Base-by-base conservation (phyloP, 2,113 vertebrate genomes). In the Eurypyga helias region DNA sequence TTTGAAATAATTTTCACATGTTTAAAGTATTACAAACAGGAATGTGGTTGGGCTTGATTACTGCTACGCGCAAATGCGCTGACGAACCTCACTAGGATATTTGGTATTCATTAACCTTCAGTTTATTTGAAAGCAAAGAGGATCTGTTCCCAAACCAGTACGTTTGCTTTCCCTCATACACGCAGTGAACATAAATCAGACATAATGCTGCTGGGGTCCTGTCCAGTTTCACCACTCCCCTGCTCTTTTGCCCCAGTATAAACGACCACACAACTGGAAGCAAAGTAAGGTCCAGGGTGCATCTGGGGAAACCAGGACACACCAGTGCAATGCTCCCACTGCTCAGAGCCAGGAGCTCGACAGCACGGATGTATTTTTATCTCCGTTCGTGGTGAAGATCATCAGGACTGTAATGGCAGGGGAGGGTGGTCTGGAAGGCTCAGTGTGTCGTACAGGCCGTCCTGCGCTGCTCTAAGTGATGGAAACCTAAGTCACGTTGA, bases 261-360 rank as follows among this genome's bases (percentile, higher is more conserved):
- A 60, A 36, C 0, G 31, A 14, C 3, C 20, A 15, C 36, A 57
- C 13, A 2, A 7, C 1, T 3, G 48, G 6, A 17, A 45, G 23
- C 0, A 3, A 23, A 18, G 28, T 0, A 1, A 28, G 10, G 51
- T 6, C 21, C 12, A 4, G 60, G 7, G 6, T 1, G 7, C 2
- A 28, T 6, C 1, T 7, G 80, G 70, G 48, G 38, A 10, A 20
- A 14, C 8, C 18, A 4, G 65, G 34, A 11, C 43, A 4, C 36
- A 2, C 1, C 14, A 8, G 55, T 0, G n/a, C 7, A 1, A 6
- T 3, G 31, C 36, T 62, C 4, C 0, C 2, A 4, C 61, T 29
- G 41, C 57, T 38, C 58, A 0, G 17, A n/a, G 34, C 43, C 67
- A 7, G 29, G 54, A 10, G 46, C 82, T 20, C 3, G 5, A 6